phyloP scores from a whole-genome alignment of 1,140 invertebrate genomes.

The Nasonia vitripennis region DNA sequence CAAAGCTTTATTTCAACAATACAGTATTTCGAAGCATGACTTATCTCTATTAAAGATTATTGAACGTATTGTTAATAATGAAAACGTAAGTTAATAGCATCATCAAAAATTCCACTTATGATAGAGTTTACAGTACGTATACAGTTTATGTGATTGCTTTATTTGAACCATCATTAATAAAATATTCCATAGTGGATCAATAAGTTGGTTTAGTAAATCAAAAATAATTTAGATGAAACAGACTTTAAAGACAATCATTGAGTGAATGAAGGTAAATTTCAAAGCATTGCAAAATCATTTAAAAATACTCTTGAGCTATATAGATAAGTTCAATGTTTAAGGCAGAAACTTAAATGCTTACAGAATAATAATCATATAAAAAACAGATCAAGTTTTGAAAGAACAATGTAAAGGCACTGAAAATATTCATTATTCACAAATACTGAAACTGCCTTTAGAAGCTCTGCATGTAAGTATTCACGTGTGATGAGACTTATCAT shows the following conservation, averaged over 20 bases:
- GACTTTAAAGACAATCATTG: no score
- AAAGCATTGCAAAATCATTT: constrained; percentile 7
- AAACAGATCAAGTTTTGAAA: neutral
- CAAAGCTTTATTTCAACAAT: neutral
- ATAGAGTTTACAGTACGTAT: no score
- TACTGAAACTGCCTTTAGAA: neutral
- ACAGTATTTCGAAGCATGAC: neutral
- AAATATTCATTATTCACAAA: neutral
- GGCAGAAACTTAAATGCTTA: neutral
- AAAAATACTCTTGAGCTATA: neutral
- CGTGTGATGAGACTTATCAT: neutral
- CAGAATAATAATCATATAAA: neutral
- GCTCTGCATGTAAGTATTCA: neutral
- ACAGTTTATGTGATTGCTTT: no score
- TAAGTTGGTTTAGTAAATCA: no score
- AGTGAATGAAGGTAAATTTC: neutral
- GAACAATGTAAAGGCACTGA: neutral
- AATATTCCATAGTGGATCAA: no score
- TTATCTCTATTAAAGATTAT: neutral
- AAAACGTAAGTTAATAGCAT: no score
- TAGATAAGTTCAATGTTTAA: neutral
- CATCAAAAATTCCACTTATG: no score
- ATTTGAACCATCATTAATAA: no score
- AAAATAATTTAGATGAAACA: no score
- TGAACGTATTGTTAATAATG: neutral